phyloP scores from a whole-genome alignment of 2,797 vertebrate species.

The Crax fasciolata region DNA sequence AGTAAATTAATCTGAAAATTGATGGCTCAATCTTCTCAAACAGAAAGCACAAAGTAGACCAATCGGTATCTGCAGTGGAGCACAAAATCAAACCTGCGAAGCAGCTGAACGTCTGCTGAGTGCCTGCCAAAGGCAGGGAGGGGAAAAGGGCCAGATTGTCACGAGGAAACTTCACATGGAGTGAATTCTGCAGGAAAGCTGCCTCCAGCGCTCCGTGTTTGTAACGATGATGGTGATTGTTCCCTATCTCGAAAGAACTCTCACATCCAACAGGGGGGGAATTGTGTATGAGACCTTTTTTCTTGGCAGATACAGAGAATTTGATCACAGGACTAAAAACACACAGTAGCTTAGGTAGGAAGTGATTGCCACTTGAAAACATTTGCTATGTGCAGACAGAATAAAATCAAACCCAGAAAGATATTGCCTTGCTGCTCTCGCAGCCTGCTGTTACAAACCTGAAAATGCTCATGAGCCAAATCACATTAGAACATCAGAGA shows the following conservation, averaged over 20 bases:
- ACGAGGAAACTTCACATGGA: not conserved
- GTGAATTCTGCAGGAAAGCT: conserved; percentile 11
- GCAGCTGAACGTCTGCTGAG: not conserved
- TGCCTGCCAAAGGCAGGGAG: conserved; percentile 29
- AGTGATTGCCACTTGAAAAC: conserved; percentile 58
- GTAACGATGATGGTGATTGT: conserved; percentile 50
- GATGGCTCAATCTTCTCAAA: conserved; percentile 45
- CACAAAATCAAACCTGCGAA: conserved; percentile 60
- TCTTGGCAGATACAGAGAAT: conserved; percentile 56
- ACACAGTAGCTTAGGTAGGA: conserved; percentile 20
- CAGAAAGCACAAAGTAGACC: not conserved
- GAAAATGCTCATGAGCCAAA: conserved; percentile 8
- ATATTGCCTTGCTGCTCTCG: not conserved
- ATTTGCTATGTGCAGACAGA: conserved; percentile 44
- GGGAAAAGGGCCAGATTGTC: conserved; percentile 4
- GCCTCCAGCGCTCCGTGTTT: not conserved
- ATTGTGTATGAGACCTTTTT: conserved; percentile 1
- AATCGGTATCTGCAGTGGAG: conserved; percentile 9
- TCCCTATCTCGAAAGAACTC: conserved; percentile 50
- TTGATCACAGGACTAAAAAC: conserved; percentile 54
- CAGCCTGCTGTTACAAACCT: not conserved
- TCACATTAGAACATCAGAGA: not conserved
- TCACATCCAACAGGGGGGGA: conserved; percentile 30
- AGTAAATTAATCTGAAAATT: conserved; percentile 49
- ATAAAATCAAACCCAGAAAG: conserved; percentile 36